phyloP scores from a whole-genome alignment of 2,888 invertebrate genomes.

The Andrena hattorfiana region DNA sequence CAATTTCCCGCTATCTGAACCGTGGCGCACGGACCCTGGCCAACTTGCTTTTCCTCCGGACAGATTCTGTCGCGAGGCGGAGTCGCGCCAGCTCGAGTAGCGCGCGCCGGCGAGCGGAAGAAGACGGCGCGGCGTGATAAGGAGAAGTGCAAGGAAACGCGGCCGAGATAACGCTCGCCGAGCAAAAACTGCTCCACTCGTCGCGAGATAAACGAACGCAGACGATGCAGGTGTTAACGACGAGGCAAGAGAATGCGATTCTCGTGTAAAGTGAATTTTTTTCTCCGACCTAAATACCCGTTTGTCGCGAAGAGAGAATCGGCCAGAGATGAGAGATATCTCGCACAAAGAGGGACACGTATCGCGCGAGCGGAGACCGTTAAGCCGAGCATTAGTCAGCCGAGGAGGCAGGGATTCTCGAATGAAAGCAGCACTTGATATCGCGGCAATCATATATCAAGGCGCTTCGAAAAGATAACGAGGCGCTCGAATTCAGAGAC shows the following conservation, averaged over 20 bases:
- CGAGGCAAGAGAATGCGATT: neutral
- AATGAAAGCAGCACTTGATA: constrained; percentile 19
- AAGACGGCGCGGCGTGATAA: neutral
- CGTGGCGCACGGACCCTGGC: constrained; percentile 6
- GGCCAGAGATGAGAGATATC: neutral
- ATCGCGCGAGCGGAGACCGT: neutral
- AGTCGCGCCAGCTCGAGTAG: neutral
- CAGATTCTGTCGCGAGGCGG: neutral
- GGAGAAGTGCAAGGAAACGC: neutral
- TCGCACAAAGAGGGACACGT: neutral
- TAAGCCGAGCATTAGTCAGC: neutral
- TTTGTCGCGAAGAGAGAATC: neutral
- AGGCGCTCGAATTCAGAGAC: neutral
- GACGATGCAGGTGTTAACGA: neutral
- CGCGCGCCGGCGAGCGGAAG: neutral
- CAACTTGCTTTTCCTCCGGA: constrained; percentile 26
- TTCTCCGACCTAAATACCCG: neutral
- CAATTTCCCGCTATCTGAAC: constrained; percentile 58
- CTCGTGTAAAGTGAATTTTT: neutral
- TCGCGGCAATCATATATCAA: constrained; percentile 30
- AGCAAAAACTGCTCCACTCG: neutral
- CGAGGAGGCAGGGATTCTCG: constrained; percentile 1
- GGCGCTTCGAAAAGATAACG: constrained; percentile 25
- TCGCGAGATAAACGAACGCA: neutral
- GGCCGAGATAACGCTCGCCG: neutral